phyloP scores from a whole-genome alignment of 2,888 invertebrate species.

The Agrotis exclamationis region DNA sequence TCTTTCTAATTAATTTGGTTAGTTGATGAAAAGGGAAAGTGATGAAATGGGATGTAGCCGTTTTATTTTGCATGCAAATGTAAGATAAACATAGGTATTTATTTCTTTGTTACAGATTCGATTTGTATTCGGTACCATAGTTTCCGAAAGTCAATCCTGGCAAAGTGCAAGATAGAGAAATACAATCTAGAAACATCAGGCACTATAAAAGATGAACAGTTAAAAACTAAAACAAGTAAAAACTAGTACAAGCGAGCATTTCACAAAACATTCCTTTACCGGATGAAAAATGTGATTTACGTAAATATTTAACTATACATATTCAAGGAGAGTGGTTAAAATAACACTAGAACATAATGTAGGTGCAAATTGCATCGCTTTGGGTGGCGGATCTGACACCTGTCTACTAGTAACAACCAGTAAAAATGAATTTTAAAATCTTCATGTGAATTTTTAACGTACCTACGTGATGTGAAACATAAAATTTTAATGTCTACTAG shows the following conservation, averaged over 20 bases:
- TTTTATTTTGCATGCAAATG: no score
- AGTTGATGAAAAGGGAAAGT: no score
- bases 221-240: background rate
- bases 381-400: slow-evolving; percentile 8
- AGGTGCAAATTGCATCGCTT: slow-evolving; percentile 2
- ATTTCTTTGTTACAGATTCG: no score
- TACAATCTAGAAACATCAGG: background rate
- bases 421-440: background rate
- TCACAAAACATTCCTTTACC: slow-evolving; percentile 14
- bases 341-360: slow-evolving; percentile 5
- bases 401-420: background rate
- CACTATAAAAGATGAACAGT: background rate
- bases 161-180: background rate
- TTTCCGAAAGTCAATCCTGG: background rate
- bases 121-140: no score
- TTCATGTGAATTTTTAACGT: background rate
- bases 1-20: no score
- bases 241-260: background rate
- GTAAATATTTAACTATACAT: slow-evolving; percentile 43
- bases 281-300: slow-evolving; percentile 31
- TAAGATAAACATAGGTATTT: no score
- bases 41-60: no score
- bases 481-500: background rate
- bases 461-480: no score
- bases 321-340: slow-evolving; percentile 5